Evolutionary conservation across 2,113 vertebrate species (phyloP).

Genomic region (Apistogramma diplotaenia): DNA sequence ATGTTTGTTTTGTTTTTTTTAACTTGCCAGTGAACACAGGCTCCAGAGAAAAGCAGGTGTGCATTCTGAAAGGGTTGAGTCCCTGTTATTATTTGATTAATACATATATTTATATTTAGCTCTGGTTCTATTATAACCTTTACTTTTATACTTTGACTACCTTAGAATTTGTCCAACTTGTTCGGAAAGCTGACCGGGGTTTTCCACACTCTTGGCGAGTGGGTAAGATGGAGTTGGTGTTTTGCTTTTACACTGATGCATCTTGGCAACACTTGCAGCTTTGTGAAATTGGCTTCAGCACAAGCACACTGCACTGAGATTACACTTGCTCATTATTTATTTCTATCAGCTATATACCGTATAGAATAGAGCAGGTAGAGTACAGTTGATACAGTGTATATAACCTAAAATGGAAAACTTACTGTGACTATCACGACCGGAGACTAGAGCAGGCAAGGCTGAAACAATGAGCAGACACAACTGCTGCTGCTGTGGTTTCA

Average conservation of each 20-base stretch:
- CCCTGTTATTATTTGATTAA: not conserved
- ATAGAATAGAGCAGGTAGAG: not conserved
- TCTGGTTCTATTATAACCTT: not conserved
- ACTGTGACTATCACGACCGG: not conserved
- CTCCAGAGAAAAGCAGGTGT: constrained; percentile 63
- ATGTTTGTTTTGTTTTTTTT: constrained; percentile 26
- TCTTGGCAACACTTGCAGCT: not conserved
- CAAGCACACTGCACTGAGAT: not conserved
- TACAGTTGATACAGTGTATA: not conserved
- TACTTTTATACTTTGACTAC: constrained; percentile 10
- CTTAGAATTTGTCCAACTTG: constrained; percentile 56
- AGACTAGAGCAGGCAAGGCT: not conserved
- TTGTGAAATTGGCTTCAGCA: rapidly evolving
- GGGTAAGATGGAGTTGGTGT: constrained; percentile 62
- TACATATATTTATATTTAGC: not conserved
- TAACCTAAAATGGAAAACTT: not conserved
- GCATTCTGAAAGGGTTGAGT: not conserved
- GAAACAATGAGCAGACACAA: constrained; percentile 11
- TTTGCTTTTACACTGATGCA: not conserved
- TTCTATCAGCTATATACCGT: not conserved
- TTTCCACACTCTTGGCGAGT: constrained; percentile 67
- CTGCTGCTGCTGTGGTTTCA: constrained; percentile 5
- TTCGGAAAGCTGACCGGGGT: constrained; percentile 67
- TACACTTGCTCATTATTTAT: not conserved
- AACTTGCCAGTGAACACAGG: constrained; percentile 42